Percentiles rank a stretch among this genome's conserved stretches.
Conservation (phyloP, 30 jellyfish, hydroid and myxozoan genomes). For the Catostylus mosaicus region DNA sequence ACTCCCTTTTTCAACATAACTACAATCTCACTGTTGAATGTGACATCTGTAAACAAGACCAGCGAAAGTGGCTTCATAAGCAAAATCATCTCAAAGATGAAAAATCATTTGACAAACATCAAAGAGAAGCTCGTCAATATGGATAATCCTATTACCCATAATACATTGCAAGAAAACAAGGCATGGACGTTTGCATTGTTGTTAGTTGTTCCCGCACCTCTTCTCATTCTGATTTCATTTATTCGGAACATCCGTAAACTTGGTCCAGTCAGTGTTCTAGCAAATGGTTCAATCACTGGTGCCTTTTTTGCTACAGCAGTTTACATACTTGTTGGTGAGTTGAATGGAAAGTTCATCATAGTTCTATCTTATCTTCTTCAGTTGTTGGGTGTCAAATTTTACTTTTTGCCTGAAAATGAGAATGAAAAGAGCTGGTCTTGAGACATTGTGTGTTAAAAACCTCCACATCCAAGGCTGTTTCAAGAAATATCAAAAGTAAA, state of each 20-base stretch:
- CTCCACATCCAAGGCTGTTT: too few relatives aligned
- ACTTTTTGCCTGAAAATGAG: too few relatives aligned
- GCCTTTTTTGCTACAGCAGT: conserved; percentile 89
- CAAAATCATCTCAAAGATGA: conserved; percentile 9
- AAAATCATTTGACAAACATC: conserved; percentile 5
- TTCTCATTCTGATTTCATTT: conserved; percentile 78
- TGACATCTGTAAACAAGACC: neutral
- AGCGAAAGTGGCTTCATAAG: neutral
- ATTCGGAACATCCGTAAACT: conserved; percentile 80
- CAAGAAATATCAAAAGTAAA: too few relatives aligned
- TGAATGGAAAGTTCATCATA: too few relatives aligned
- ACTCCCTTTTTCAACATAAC: neutral
- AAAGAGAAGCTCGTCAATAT: conserved; percentile 25
- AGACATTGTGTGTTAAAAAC: too few relatives aligned
- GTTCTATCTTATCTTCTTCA: too few relatives aligned
- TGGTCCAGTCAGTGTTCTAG: conserved; percentile 95
- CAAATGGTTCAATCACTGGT: conserved; percentile 85
- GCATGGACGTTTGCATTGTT: conserved; percentile 83
- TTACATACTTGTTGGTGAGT: conserved; percentile 86
- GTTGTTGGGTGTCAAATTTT: too few relatives aligned
- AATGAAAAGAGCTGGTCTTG: too few relatives aligned
- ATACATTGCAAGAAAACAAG: conserved; percentile 57
- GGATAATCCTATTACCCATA: conserved; percentile 77
- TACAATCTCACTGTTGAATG: neutral
- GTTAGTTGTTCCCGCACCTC: conserved; percentile 66